Percentiles rank a stretch among this genome's conserved stretches.
Conservation (phyloP, 1,140 invertebrate species). For the Calliopsis andreniformis region DNA sequence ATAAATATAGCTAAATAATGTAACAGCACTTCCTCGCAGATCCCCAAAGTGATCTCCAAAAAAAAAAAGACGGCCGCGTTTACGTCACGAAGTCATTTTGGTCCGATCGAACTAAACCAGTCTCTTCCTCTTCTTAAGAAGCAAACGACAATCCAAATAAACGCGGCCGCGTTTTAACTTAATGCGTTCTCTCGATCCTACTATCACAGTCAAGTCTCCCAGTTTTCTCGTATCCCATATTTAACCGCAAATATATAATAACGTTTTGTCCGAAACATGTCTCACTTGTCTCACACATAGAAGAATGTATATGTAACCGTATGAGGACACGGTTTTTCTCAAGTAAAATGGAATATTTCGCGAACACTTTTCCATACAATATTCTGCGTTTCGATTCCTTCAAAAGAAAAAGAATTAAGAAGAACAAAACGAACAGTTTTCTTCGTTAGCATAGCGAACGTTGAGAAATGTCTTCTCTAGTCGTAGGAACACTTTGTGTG, state of each 20-base stretch:
- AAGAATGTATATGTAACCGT: constrained; percentile 51
- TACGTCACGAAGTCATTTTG: constrained; percentile 8
- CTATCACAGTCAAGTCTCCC: constrained; percentile 77
- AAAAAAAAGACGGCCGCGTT: constrained; percentile 53
- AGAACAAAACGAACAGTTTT: constrained; percentile 9
- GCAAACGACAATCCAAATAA: constrained; percentile 39
- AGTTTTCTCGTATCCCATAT: constrained; percentile 52
- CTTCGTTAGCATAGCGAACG: constrained; percentile 33
- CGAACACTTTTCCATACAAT: constrained; percentile 39
- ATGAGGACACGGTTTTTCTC: constrained; percentile 30
- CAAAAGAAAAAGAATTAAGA: neutral
- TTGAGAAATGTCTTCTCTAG: neutral
- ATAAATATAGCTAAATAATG: constrained; percentile 70
- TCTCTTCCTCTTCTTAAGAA: neutral
- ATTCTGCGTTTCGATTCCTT: constrained; percentile 5
- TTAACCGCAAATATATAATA: constrained; percentile 58
- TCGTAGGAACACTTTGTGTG: constrained; percentile 52
- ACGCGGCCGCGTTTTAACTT: constrained; percentile 62
- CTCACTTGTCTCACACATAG: constrained; percentile 21
- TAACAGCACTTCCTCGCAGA: constrained; percentile 72
- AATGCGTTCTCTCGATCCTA: constrained; percentile 71
- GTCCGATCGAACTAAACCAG: constrained; percentile 34
- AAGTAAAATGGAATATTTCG: constrained; percentile 55
- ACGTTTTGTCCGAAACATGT: constrained; percentile 40
- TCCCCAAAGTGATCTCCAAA: constrained; percentile 47